These are phyloP conservation scores for Epinephelus awoara DNA, from an alignment of 2,797 vertebrate species.

Conservation along the genomic window DNA sequence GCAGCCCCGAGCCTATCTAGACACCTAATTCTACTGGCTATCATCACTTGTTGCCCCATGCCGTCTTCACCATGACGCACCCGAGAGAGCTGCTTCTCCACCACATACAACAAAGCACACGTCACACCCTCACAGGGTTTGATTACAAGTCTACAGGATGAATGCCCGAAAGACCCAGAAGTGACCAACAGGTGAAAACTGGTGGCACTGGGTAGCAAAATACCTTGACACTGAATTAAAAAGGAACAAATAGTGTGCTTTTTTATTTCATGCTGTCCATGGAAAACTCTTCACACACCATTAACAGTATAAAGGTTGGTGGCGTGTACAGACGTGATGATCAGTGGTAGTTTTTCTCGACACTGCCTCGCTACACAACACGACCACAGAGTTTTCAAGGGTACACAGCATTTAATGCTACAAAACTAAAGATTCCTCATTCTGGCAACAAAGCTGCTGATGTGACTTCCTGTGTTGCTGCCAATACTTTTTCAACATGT, in stretches of 20 bases:
- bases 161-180: background rate
- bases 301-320: constrained; percentile 10
- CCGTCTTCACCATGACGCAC: too few species aligned
- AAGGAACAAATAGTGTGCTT: constrained; percentile 17
- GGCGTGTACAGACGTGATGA: constrained; percentile 20
- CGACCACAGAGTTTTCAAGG: constrained; percentile 55
- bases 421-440: constrained; percentile 20
- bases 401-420: constrained; percentile 12
- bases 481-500: background rate
- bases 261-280: constrained; percentile 17
- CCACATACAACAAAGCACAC: too few species aligned
- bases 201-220: background rate
- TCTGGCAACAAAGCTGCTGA: constrained; percentile 13
- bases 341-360: background rate
- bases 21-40: too few species aligned
- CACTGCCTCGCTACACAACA: background rate
- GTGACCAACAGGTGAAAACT: constrained; percentile 6
- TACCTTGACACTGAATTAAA: constrained; percentile 21
- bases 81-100: too few species aligned
- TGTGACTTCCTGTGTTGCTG: background rate
- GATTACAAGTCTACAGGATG: constrained; percentile 3
- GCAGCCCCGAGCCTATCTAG: too few species aligned
- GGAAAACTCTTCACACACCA: constrained; percentile 6
- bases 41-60: too few species aligned
- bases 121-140: background rate